Evolutionary conservation across 2,113 vertebrate genomes (phyloP), one percentile per base, ranked within the genome.

Genomic region (Archocentrus centrarchus): DNA sequence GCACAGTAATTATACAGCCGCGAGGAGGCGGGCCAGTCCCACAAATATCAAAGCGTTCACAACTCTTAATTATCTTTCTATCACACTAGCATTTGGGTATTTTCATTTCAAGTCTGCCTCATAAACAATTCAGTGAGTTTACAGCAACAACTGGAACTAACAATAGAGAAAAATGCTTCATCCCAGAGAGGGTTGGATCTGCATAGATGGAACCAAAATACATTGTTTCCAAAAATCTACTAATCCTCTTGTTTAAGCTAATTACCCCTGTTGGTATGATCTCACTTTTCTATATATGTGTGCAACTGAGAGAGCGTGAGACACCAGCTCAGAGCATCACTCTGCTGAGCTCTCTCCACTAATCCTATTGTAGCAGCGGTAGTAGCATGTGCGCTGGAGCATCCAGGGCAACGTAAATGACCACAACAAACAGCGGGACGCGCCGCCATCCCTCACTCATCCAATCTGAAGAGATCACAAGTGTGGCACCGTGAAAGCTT

Each of bases 321-420:
- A 68, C 62, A 50, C 20, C 10, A 4, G 32, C 55, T 84, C 32
- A 5, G 59, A 77, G 41, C 27, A 30, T 75, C 6, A 17, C 68
- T 57, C 27, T 3, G 7, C 82, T 11, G 1, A 80, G 81, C 83
- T 81, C 41, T 32, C 80, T 44, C 35, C 81, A 61, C 79, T 92
- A 89, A 93, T 92, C 88, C 88, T 50, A 37, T 84, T 89, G 85
- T 89, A 77, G 80, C 63, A 50, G 59, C 80, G 78, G 53, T 41
- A 59, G 70, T 75, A 78, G 75, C 60, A 63, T 59, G 80, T 88
- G 76, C 66, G 18, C 55, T 37, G 84, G 70, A 80, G 85, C 85
- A 75, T 81, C 60, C 80, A 85, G 73, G 39, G 59, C 77, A 41
- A 81, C 15, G 6, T 83, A 77, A 83, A 82, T 75, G 78, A 82